These are phyloP conservation scores for Epinephelus lanceolatus DNA, from an alignment of 2,113 vertebrate species.

Conservation along the genomic window DNA sequence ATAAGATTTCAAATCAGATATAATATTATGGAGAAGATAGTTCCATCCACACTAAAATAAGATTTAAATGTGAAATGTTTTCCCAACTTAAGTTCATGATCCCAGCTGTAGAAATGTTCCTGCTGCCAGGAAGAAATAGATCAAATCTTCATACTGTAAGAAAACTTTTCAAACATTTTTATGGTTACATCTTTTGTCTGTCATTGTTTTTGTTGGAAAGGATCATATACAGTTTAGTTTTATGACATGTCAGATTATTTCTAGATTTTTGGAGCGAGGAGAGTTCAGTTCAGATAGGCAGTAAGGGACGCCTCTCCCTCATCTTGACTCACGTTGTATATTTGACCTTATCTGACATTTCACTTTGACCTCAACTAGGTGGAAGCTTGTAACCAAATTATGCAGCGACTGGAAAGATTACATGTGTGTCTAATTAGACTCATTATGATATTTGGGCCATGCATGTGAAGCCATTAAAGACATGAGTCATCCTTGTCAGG, in stretches of 20 bases:
- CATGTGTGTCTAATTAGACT: slow-evolving; percentile 36
- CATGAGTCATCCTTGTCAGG: slow-evolving; percentile 50
- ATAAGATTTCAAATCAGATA: neutral
- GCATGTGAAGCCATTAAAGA: slow-evolving; percentile 12
- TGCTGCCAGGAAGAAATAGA: slow-evolving; percentile 4
- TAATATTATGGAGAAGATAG: neutral
- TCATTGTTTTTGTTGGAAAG: neutral
- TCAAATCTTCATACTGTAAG: neutral
- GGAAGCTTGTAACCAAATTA: neutral
- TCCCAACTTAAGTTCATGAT: neutral
- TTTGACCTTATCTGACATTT: neutral
- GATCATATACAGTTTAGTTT: neutral
- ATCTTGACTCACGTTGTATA: neutral
- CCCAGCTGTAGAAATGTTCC: neutral
- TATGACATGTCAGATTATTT: neutral
- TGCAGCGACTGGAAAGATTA: neutral
- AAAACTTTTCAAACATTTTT: neutral
- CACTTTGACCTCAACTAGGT: neutral
- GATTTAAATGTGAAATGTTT: neutral
- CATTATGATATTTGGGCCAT: neutral
- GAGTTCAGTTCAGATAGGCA: neutral
- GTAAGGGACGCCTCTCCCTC: neutral
- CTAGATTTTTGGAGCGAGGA: too few species aligned
- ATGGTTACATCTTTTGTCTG: neutral
- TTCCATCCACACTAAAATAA: neutral